Evolutionary conservation across 2,888 invertebrate species (phyloP).

Genomic region (Ormyrus labotus): DNA sequence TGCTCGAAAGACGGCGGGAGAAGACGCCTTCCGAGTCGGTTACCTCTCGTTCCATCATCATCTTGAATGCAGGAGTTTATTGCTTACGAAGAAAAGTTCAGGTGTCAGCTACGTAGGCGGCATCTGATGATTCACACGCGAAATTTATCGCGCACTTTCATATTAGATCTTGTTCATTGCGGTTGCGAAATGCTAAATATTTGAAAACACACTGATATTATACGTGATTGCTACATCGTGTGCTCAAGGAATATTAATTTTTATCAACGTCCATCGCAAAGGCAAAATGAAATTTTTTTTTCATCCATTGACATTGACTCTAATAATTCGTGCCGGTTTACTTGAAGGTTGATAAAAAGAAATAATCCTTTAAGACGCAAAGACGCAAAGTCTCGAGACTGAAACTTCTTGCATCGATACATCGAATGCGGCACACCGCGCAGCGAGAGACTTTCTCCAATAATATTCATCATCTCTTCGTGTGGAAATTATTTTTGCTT

Average conservation of each 20-base stretch:
- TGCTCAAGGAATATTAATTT: too few species aligned
- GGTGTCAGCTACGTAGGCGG: not conserved
- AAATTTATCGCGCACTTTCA: slow-evolving; percentile 27
- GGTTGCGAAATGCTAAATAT: not conserved
- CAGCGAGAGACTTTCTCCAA: slow-evolving; percentile 38
- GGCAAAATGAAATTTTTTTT: too few species aligned
- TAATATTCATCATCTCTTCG: slow-evolving; percentile 37
- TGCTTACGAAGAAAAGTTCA: too few species aligned
- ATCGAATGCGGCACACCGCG: not conserved
- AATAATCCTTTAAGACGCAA: too few species aligned
- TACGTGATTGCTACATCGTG: too few species aligned
- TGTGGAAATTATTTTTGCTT: slow-evolving; percentile 47
- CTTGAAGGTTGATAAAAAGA: too few species aligned
- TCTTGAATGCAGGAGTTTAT: not conserved
- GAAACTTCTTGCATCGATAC: too few species aligned
- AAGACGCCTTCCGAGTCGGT: slow-evolving; percentile 72
- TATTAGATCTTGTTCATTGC: not conserved
- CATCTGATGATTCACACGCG: slow-evolving; percentile 39
- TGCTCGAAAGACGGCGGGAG: slow-evolving; percentile 67
- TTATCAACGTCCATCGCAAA: too few species aligned
- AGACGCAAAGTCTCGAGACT: too few species aligned
- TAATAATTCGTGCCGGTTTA: too few species aligned
- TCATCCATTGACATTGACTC: too few species aligned
- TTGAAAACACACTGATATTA: too few species aligned
- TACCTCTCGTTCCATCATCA: slow-evolving; percentile 65